Base-by-base conservation (phyloP, 2,888 invertebrate species). In the Slavum lentiscoides region DNA sequence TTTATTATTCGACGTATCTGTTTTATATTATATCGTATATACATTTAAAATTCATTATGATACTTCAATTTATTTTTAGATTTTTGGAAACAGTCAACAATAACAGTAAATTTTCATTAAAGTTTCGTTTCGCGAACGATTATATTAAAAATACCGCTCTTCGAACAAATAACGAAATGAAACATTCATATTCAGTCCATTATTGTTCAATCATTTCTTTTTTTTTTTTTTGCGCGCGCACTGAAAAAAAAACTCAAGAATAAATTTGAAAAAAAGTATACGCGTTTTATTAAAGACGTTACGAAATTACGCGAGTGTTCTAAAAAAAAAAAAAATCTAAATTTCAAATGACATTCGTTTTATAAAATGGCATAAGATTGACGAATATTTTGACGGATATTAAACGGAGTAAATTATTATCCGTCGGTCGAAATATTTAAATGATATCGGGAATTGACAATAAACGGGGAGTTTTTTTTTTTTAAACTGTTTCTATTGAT, bases 291-390 rank as follows among this genome's bases (percentile, higher is more conserved):
- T 39, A 73, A 61, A 5, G 39, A 49, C 43, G 13, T 43, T 23
- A 37, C 59, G 49, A 30, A 30, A 73, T 62, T 23, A 62, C 30
- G 30, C 30, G 30, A 30, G 73, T 49, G 15, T 30, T 73, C 15
- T 21, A 49, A 49, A 61, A 49, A 73, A 49, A 73, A 49, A 49
- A 61, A 49, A 73, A 49, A 73, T 73, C 21, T 62, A n/a, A 73
- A 73, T 49, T 73, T 62, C 7, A 62, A 73, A 73, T 73, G 19
- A 73, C 11, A 19, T 55, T 19, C 1, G 19, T 8, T 73, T 15
- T 17, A 15, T 2, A 30, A 62, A 0, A 73, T 62, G 21, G 4
- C 9, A 58, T 17, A 37, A n/a, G n/a, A 39, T 37, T 39, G 1
- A 21, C 58, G 21, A 58, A 61, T 61, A 30, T 23, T 23, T 49